Percentiles rank a stretch among this genome's conserved stretches.
Conservation (phyloP, 2,888 invertebrate genomes). For the Ceriagrion tenellum region DNA sequence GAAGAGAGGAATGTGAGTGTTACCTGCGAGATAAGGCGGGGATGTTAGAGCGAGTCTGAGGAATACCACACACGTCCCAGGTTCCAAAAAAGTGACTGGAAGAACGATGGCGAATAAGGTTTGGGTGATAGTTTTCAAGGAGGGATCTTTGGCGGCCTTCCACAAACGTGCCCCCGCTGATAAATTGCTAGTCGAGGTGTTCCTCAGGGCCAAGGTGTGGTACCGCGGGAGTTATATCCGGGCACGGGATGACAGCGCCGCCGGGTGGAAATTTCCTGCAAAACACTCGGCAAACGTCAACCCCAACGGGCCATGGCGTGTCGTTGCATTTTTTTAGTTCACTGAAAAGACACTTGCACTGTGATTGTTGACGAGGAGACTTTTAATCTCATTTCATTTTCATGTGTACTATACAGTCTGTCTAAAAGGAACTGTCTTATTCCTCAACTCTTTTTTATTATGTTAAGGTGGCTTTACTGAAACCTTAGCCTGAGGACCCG, state of each 20-base stretch:
- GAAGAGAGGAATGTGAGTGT: neutral
- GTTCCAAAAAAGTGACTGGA: neutral
- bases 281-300: neutral
- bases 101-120: neutral
- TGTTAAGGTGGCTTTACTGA: too few species aligned
- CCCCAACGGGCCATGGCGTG: neutral
- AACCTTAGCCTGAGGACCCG: too few species aligned
- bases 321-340: too few species aligned
- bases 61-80: neutral
- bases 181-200: neutral
- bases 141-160: neutral
- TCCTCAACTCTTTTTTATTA: too few species aligned
- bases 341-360: too few species aligned
- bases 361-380: too few species aligned
- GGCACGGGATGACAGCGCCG: neutral
- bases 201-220: slow-evolving; percentile 9
- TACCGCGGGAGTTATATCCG: neutral
- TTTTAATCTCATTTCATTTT: too few species aligned
- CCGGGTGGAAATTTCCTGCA: neutral
- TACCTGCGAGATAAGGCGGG: neutral
- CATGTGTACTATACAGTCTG: too few species aligned
- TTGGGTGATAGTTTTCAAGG: neutral
- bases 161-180: neutral
- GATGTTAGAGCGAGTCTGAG: neutral
- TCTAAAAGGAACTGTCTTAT: too few species aligned